Conservation (phyloP, 2,888 invertebrate species). For the Pycnomerus fuliginosus region DNA sequence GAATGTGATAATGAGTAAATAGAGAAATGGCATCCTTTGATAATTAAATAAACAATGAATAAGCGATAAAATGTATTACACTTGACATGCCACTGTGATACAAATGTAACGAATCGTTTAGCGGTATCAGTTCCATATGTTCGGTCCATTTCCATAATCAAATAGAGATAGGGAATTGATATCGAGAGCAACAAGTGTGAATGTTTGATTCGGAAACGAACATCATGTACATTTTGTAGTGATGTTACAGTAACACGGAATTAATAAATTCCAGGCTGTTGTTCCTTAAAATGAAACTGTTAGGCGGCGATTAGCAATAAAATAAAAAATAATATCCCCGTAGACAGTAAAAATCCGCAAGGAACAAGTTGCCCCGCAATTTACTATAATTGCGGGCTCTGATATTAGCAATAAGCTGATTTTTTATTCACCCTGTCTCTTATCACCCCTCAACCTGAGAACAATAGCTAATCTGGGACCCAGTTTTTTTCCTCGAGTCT, state of each 20-base stretch:
- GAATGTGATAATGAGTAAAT: constrained; percentile 9
- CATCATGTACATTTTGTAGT: too few relatives aligned
- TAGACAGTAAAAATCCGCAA: constrained; percentile 44
- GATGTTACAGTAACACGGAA: too few relatives aligned
- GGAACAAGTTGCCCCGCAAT: constrained; percentile 37
- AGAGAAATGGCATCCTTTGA: constrained; percentile 12
- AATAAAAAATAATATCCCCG: constrained; percentile 46
- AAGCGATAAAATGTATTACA: constrained; percentile 31
- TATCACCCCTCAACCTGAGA: constrained; percentile 50
- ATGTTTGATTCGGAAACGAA: constrained; percentile 27
- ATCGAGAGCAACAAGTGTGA: constrained; percentile 37
- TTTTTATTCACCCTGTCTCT: constrained; percentile 55
- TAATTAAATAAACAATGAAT: constrained; percentile 34
- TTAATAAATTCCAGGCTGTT: too few relatives aligned
- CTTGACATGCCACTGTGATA: constrained; percentile 31
- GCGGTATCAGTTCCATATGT: constrained; percentile 43
- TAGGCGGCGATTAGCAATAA: constrained; percentile 48
- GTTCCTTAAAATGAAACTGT: too few relatives aligned
- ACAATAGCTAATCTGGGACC: constrained; percentile 52
- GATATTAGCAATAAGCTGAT: constrained; percentile 57
- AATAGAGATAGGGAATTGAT: constrained; percentile 30
- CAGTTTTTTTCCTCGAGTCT: constrained; percentile 28
- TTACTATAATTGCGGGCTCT: constrained; percentile 53
- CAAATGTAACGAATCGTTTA: constrained; percentile 36
- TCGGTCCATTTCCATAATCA: constrained; percentile 42